Percentiles rank a stretch among this genome's conserved stretches.
These are phyloP conservation scores for Caretta caretta DNA, from an alignment of 2,113 vertebrate genomes.

Conservation along the genomic window DNA sequence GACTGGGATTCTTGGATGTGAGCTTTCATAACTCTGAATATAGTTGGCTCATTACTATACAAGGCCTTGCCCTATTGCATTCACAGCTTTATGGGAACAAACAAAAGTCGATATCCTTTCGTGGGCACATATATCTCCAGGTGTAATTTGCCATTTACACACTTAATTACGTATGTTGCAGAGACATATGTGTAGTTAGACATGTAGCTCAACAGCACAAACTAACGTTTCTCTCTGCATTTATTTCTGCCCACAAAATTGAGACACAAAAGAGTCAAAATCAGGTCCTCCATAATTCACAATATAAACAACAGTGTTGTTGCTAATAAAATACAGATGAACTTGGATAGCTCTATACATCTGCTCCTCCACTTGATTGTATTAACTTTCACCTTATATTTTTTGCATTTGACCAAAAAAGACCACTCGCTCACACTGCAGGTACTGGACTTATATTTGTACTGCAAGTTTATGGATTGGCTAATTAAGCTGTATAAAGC, in stretches of 20 bases:
- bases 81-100: background rate
- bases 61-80: background rate
- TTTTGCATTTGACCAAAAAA: slow-evolving; percentile 37
- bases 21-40: background rate
- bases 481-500: slow-evolving; percentile 51
- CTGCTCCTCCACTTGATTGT: slow-evolving; percentile 14
- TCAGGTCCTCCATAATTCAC: background rate
- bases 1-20: background rate
- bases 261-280: background rate
- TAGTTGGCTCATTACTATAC: background rate
- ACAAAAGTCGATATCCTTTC: background rate
- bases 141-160: background rate
- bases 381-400: background rate
- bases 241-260: background rate
- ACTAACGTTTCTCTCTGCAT: background rate
- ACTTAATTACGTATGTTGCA: background rate
- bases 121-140: background rate
- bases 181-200: background rate
- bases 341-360: background rate
- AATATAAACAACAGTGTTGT: background rate
- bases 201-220: background rate
- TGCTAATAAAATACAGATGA: slow-evolving; percentile 12
- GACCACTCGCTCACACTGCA: slow-evolving; percentile 10
- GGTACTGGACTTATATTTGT: slow-evolving; percentile 42
- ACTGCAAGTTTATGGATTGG: background rate